These are phyloP conservation scores for Cottus gobio DNA, from an alignment of 2,113 vertebrate genomes.

Conservation along the genomic window DNA sequence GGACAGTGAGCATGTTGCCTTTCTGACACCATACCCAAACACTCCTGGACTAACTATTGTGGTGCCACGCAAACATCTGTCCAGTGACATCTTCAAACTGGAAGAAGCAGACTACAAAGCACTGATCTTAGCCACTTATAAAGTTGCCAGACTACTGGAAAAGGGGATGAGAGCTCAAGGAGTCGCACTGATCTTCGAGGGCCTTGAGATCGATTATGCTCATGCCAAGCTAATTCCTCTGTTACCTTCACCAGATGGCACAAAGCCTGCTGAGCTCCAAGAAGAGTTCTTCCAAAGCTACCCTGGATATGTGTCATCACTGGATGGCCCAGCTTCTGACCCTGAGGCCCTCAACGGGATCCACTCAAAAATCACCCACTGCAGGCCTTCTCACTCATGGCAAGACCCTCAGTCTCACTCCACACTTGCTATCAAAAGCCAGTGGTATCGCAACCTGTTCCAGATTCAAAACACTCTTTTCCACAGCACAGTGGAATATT, in stretches of 20 bases:
- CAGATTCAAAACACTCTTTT: slow-evolving; percentile 86
- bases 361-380: slow-evolving; percentile 75
- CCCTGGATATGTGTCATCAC: slow-evolving; percentile 81
- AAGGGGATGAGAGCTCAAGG: slow-evolving; percentile 73
- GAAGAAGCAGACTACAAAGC: slow-evolving; percentile 74
- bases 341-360: slow-evolving; percentile 68
- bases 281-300: slow-evolving; percentile 74
- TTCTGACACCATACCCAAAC: slow-evolving; percentile 84
- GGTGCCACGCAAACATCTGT: slow-evolving; percentile 80
- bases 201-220: slow-evolving; percentile 83
- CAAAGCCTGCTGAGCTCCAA: slow-evolving; percentile 35
- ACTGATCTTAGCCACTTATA: slow-evolving; percentile 74
- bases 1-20: slow-evolving; percentile 81
- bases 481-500: slow-evolving; percentile 85
- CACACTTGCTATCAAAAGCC: slow-evolving; percentile 77
- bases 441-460: slow-evolving; percentile 84
- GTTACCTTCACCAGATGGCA: slow-evolving; percentile 58
- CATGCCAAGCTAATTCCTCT: slow-evolving; percentile 83
- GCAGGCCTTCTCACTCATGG: slow-evolving; percentile 79
- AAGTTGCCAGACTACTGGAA: slow-evolving; percentile 76
- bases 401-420: slow-evolving; percentile 78
- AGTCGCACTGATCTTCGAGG: slow-evolving; percentile 84
- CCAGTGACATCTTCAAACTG: slow-evolving; percentile 81
- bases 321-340: slow-evolving; percentile 76
- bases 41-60: slow-evolving; percentile 81